Evolutionary conservation across 2,888 invertebrate genomes (phyloP).

Genomic region (Autographa gamma): DNA sequence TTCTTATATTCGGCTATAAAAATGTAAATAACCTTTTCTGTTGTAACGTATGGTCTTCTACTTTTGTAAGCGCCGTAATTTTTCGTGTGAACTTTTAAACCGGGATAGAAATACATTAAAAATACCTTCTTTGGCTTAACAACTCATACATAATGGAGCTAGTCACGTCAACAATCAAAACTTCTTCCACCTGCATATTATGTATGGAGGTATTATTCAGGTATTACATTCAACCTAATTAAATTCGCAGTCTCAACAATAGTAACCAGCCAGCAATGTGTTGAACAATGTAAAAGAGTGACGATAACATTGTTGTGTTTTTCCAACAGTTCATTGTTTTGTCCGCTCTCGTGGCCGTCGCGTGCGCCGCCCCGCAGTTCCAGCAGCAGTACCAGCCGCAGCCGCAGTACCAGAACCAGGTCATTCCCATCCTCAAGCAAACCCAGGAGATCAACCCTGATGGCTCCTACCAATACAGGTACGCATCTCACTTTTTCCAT

Average conservation of each 20-base stretch:
- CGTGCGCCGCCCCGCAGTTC: slow-evolving; percentile 79
- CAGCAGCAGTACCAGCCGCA: slow-evolving; percentile 70
- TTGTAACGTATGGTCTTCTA: slow-evolving; percentile 63
- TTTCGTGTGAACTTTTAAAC: slow-evolving; percentile 45
- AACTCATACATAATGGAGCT: neutral
- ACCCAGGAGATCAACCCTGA: slow-evolving; percentile 88
- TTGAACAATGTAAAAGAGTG: slow-evolving; percentile 9
- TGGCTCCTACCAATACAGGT: slow-evolving; percentile 91
- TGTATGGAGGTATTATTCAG: neutral
- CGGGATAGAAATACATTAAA: slow-evolving; percentile 2
- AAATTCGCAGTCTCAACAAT: neutral
- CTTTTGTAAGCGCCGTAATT: slow-evolving; percentile 61
- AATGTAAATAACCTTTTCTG: slow-evolving; percentile 67
- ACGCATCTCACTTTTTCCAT: slow-evolving; percentile 38
- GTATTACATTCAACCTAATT: neutral
- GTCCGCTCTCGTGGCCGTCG: slow-evolving; percentile 76
- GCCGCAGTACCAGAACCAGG: slow-evolving; percentile 69
- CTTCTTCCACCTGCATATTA: neutral
- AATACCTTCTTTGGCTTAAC: neutral
- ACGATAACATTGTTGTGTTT: slow-evolving; percentile 28
- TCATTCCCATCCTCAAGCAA: slow-evolving; percentile 90
- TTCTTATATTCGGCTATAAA: slow-evolving; percentile 62
- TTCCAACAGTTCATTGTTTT: slow-evolving; percentile 78
- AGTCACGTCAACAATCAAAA: neutral
- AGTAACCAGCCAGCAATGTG: neutral